Evolutionary conservation across 2,797 vertebrate species (phyloP).

Genomic region (Channallabes apus): DNA sequence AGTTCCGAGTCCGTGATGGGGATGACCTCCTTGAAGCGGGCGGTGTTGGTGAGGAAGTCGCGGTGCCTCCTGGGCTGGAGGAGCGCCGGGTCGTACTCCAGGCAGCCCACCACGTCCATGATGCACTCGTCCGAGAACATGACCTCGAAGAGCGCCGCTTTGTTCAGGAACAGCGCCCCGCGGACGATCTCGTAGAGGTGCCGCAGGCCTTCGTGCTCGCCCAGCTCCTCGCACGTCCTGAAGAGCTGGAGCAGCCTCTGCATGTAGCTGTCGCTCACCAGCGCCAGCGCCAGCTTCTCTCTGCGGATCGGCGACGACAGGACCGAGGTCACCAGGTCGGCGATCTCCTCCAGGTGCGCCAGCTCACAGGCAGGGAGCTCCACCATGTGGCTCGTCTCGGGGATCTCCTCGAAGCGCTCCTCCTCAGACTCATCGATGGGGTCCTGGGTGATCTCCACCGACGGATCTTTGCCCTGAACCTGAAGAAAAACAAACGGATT

Average conservation of each 20-base stretch:
- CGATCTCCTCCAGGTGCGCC: conserved; percentile 94
- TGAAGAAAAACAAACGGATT: conserved; percentile 54
- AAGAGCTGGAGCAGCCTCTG: conserved; percentile 97
- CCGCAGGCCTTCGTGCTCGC: conserved; percentile 94
- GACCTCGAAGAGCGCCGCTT: conserved; percentile 96
- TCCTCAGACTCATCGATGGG: conserved; percentile 97
- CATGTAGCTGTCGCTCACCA: conserved; percentile 95
- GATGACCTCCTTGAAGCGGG: conserved; percentile 99
- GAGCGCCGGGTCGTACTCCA: conserved; percentile 96
- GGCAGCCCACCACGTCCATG: conserved; percentile 99
- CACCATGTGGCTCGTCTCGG: conserved; percentile 92
- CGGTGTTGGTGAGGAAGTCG: conserved; percentile 98
- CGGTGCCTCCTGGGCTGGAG: conserved; percentile 94
- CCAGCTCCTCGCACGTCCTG: conserved; percentile 93
- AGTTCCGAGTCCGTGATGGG: conserved; percentile 99
- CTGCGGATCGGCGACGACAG: conserved; percentile 95
- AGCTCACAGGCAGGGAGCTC: conserved; percentile 94
- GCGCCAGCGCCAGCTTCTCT: conserved; percentile 94
- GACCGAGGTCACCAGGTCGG: conserved; percentile 95
- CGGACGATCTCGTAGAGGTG: conserved; percentile 97
- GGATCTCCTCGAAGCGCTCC: conserved; percentile 96
- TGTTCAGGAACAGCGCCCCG: conserved; percentile 97
- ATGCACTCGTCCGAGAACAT: conserved; percentile 99
- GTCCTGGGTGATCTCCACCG: conserved; percentile 97
- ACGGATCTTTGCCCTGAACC: conserved; percentile 98